Conservation (phyloP, 1,140 invertebrate genomes). For the Stegodyphus dumicola region DNA sequence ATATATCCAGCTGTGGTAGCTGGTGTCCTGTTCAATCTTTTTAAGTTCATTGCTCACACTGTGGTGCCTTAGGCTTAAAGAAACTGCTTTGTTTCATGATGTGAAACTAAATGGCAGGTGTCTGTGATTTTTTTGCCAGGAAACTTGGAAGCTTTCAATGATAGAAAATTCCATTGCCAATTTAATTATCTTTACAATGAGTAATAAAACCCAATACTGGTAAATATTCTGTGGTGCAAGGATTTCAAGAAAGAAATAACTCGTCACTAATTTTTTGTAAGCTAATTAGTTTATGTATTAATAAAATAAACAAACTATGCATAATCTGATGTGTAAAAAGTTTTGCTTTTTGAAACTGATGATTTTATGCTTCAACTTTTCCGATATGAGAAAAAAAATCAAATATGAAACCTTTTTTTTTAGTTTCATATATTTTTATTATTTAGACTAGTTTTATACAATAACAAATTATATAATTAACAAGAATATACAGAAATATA, state of each 20-base stretch:
- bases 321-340: too few species aligned
- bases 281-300: constrained; percentile 40
- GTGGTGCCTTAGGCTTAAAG: constrained; percentile 46
- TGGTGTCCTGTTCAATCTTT: neutral
- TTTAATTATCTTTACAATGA: constrained; percentile 31
- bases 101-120: constrained; percentile 1
- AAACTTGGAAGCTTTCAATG: constrained; percentile 42
- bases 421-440: too few species aligned
- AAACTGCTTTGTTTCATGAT: constrained; percentile 3
- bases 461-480: too few species aligned
- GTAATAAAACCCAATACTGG: constrained; percentile 13
- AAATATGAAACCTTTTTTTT: too few species aligned
- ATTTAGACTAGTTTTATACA: too few species aligned
- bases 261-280: constrained; percentile 47
- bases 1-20: too few species aligned
- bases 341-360: too few species aligned
- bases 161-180: constrained; percentile 51
- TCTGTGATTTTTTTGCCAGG: constrained; percentile 56
- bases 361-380: too few species aligned
- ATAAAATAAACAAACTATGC: constrained; percentile 14
- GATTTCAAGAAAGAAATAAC: constrained; percentile 30
- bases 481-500: too few species aligned
- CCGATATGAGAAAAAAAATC: too few species aligned
- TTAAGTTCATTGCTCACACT: constrained; percentile 47
- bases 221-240: constrained; percentile 43